Evolutionary conservation across 2,113 vertebrate species (phyloP).

Genomic region (Alces alces): DNA sequence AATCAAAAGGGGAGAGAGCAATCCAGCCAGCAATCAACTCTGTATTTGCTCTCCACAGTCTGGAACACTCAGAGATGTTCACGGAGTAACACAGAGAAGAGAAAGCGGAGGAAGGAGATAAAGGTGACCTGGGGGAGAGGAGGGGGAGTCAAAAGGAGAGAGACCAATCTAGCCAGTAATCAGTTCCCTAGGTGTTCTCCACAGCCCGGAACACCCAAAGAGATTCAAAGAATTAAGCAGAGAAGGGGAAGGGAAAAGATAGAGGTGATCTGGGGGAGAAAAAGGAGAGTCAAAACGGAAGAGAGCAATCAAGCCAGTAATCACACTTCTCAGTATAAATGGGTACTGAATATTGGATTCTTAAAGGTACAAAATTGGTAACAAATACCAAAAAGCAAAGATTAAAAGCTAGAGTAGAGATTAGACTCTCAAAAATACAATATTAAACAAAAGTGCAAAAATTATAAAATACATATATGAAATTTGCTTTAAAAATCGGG

Average conservation of each 20-base stretch:
- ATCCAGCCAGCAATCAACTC: not conserved
- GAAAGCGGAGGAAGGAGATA: not conserved
- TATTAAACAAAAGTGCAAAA: not conserved
- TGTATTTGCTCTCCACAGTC: not conserved
- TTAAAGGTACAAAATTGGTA: not conserved
- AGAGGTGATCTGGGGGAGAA: not conserved
- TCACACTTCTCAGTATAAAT: not conserved
- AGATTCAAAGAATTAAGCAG: not conserved
- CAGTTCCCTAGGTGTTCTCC: not conserved
- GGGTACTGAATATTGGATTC: not conserved
- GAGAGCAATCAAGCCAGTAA: not conserved
- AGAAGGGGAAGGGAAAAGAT: not conserved
- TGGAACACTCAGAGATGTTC: not conserved
- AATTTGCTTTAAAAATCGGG: not conserved
- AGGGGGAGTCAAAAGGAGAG: not conserved
- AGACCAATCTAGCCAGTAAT: not conserved
- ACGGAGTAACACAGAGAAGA: not conserved
- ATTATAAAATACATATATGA: not conserved
- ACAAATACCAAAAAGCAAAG: not conserved
- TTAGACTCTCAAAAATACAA: not conserved
- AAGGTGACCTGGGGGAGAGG: not conserved
- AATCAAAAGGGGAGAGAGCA: not conserved
- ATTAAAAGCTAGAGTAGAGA: not conserved
- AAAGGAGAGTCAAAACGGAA: not conserved
- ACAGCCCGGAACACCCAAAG: not conserved